Evolutionary conservation across 2,113 vertebrate genomes (phyloP), one percentile per base, ranked within the genome.

Genomic region (Cottus gobio): DNA sequence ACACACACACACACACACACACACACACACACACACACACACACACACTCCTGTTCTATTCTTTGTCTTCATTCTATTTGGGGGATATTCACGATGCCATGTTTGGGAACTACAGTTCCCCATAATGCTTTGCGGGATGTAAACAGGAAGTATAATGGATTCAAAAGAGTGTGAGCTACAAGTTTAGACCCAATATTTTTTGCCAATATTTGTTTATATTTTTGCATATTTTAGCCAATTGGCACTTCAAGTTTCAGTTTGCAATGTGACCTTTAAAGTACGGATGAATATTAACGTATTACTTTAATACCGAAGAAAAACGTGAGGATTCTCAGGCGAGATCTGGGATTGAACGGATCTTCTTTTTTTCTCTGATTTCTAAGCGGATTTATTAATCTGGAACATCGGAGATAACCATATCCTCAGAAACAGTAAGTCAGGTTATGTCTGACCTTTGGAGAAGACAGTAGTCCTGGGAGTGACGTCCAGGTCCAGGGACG

Each of bases 391-490:
- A 57, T 37, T 71, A 15, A 22, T 0, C 4, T 30, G n/a, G 37
- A 37, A 44, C n/a, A 42, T 30, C 12, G 11, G 24, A 58, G 16
- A 44, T 30, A 22, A 56, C 7, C 2, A 31, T 13, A 58, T 71
- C 18, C n/a, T 28, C 7, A 1, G 9, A 56, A 71, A 26, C 2
- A 9, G 36, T 48, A n/a, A 8, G 56, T 36, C 36, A 37, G 8
- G 11, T 18, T 2, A 28, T 26, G 22, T 62, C 7, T 62, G 10
- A 96, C 95, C 94, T 85, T 93, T 92, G 58, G 82, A 82, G 82
- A 88, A 89, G 50, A 96, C 70, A 0, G 95, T 96, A 0, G 86
- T 94, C 80, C 95, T 93, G 46, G 95, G 92, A 66, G 88, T 94
- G 85, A 93, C 90, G 18, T 95, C 95, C 82, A 95, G 57, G 58